Evolutionary conservation across 2,113 vertebrate genomes (phyloP), one percentile per base, ranked within the genome.

Genomic region (Menidia beryllina): DNA sequence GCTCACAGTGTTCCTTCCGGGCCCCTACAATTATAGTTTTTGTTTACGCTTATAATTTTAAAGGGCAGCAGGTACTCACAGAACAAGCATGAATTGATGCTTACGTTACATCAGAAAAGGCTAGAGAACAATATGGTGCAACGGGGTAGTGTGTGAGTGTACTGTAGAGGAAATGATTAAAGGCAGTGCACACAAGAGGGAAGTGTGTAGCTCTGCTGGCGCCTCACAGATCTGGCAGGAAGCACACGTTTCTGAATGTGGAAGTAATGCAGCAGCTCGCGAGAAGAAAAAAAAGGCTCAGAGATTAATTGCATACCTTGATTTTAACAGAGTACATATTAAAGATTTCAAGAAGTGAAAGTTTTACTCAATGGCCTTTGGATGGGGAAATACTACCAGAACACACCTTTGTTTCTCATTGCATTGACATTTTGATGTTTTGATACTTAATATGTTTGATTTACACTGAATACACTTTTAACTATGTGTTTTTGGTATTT

Each of bases 211-310:
- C 79, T 82, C 72, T 72, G 66, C 2, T 38, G 49, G 36, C 34
- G 38, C 9, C 43, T 30, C 20, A 54, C 68, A 58, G 59, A 72
- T 79, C 19, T 3, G 71, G 24, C 86, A 92, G 90, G 89, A 91
- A 89, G 86, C 72, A 62, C 68, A 74, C 27, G 54, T 84, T 86
- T 89, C 54, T 75, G 71, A 88, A 88, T 91, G 82, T 85, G 89
- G 90, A 91, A 91, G 87, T 81, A 69, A 72, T 82, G 82, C 69
- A 85, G 82, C 68, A 72, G 71, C 78, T 65, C 38, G 51, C 1
- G 1, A 72, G 38, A 39, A 60, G 75, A 79, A 66, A 79, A 77
- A 79, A 36, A 50, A 13, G 7, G 7, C 8, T 47, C 54, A 64
- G 19, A 50, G 73, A 43, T 48, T 26, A 69, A 77, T 57, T 49